Conservation (phyloP, 2,888 invertebrate genomes). For the Ophion obscuratus region DNA sequence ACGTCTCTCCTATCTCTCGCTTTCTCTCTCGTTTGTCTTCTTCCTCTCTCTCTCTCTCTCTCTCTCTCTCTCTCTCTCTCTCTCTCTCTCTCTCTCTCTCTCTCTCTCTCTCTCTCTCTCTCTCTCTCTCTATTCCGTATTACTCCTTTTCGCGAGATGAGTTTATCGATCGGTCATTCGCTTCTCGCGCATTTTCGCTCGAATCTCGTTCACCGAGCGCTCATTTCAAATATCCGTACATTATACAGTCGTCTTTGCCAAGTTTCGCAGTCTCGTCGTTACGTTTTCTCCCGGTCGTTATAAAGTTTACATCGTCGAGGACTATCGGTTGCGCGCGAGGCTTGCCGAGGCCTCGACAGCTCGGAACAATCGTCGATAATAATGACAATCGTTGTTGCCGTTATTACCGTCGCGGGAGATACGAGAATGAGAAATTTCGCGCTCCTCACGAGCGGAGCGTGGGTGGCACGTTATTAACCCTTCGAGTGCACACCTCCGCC, state of each 20-base stretch:
- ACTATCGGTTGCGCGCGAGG: slow-evolving; percentile 57
- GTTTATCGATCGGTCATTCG: slow-evolving; percentile 50
- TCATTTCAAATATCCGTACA: slow-evolving; percentile 69
- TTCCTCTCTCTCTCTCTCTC: background rate
- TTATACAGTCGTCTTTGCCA: slow-evolving; percentile 71
- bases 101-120: background rate
- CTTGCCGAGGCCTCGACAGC: slow-evolving; percentile 26
- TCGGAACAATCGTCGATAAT: slow-evolving; percentile 23
- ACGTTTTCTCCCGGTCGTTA: slow-evolving; percentile 23
- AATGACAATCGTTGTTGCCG: background rate
- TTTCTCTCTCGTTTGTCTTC: slow-evolving; percentile 4
- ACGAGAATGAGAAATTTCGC: slow-evolving; percentile 5
- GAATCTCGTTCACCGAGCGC: slow-evolving; percentile 40
- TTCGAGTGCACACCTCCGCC: no score
- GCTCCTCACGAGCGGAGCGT: background rate
- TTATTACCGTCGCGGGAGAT: slow-evolving; percentile 10
- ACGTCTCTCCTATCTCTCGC: background rate
- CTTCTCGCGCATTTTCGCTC: slow-evolving; percentile 44
- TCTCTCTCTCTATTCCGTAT: background rate
- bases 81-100: background rate
- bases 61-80: background rate
- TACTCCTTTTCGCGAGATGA: background rate
- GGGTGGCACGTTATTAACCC: background rate
- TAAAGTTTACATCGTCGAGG: slow-evolving; percentile 64
- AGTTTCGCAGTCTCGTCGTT: slow-evolving; percentile 74